phyloP scores from a whole-genome alignment of 2,797 vertebrate genomes.

The Xenentodon cancila region DNA sequence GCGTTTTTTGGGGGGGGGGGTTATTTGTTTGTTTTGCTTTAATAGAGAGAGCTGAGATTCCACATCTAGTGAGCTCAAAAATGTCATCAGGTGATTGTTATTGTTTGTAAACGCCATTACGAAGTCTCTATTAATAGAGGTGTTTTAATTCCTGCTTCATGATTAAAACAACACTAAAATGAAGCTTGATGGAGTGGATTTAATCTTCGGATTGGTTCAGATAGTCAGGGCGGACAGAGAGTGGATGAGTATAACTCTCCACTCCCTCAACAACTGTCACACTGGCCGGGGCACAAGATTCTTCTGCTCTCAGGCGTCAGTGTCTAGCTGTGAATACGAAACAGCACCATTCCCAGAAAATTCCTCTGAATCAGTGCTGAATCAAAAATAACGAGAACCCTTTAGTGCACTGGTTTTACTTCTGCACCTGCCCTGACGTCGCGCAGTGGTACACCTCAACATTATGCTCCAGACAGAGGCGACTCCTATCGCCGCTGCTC shows the following conservation, averaged over 20 bases:
- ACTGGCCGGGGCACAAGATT: slow-evolving; percentile 23
- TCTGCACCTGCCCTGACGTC: neutral
- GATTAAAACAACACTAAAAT: slow-evolving; percentile 24
- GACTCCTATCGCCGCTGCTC: slow-evolving; percentile 36
- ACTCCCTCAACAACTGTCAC: slow-evolving; percentile 42
- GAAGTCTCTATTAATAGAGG: neutral
- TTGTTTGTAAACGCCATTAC: slow-evolving; percentile 3
- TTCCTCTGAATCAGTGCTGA: too few species aligned
- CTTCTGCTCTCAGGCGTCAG: slow-evolving; percentile 2
- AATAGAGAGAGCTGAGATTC: too few species aligned
- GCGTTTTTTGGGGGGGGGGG: too few species aligned
- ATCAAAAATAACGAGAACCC: neutral
- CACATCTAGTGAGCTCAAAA: neutral
- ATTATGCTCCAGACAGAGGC: slow-evolving; percentile 8
- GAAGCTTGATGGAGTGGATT: slow-evolving; percentile 16
- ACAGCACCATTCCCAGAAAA: neutral
- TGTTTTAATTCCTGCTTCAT: slow-evolving; percentile 8
- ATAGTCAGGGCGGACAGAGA: slow-evolving; percentile 6
- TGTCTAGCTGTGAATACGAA: slow-evolving; percentile 12
- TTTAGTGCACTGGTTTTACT: slow-evolving; percentile 4
- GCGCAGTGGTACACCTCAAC: too few species aligned
- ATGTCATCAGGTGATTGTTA: neutral
- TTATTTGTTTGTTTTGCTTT: too few species aligned
- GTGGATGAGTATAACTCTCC: slow-evolving; percentile 25
- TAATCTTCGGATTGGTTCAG: slow-evolving; percentile 12